Evolutionary conservation across 2,888 invertebrate genomes (phyloP), one percentile per base, ranked within the genome.

Genomic region (Trichopoda pennipes): DNA sequence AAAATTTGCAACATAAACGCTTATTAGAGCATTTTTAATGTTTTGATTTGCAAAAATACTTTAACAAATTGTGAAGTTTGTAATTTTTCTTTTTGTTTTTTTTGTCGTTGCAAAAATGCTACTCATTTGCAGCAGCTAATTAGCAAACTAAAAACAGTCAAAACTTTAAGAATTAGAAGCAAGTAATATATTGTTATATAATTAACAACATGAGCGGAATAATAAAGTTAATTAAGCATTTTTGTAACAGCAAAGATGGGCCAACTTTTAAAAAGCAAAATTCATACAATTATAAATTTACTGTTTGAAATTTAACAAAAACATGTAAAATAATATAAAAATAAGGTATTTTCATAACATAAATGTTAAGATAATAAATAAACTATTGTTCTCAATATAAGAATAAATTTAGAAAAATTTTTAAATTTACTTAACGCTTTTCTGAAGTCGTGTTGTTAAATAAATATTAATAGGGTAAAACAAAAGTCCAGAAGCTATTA

Each of bases 11-110:
- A 76, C 53, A 23, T 56, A 72, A 76, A 68, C 56, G 76, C 61
- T 72, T 61, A 76, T 76, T 81, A 76, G 49, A 72, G 42, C 49
- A 47, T 66, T 61, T 49, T 72, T 68, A 68, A 76, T 76, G 66
- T 81, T 81, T 76, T 56, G 42, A 76, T 61, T 68, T 61, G 42
- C 28, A 49, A 60, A 75, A 64, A 60, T 32, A 9, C 8, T 47
- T 56, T 21, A 2, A 35, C 9, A 70, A 49, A 3, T 60, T 53
- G 53, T 53, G 23, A 56, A 66, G 32, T 60, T 78, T 68, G 19
- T 56, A 64, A 23, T 64, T 49, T 70, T 72, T 58, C 55, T 35
- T 2, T 51, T 38, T 55, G n/a, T 16, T 35, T 2, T 51, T 38
- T 55, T 23, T 16, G 44, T 44, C 19, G 47, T 49, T 23, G 8